Percentiles rank a stretch among this genome's conserved stretches.
phyloP scores from a whole-genome alignment of 2,888 invertebrate genomes.

The Stramonita haemastoma region DNA sequence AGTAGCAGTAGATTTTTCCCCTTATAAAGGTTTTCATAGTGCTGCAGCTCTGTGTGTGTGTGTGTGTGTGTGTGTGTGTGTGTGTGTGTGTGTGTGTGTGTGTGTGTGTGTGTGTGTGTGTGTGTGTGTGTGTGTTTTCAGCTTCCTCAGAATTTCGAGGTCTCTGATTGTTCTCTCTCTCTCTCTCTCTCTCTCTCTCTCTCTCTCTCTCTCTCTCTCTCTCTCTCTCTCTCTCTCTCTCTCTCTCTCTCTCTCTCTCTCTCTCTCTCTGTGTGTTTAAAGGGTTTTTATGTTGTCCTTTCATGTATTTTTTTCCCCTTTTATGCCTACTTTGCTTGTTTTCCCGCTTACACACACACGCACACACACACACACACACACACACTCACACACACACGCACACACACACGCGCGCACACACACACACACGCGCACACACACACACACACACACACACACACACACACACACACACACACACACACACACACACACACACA shows the following conservation, averaged over 20 bases:
- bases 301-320: too few species aligned
- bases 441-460: background rate
- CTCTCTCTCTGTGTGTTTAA: background rate
- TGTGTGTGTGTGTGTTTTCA: background rate
- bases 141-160: background rate
- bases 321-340: too few species aligned
- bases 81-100: background rate
- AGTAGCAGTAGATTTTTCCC: too few species aligned
- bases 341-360: too few species aligned
- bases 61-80: too few species aligned
- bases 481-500: background rate
- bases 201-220: too few species aligned
- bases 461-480: conserved; percentile 7
- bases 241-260: background rate
- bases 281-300: too few species aligned
- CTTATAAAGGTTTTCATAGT: too few species aligned
- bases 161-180: too few species aligned
- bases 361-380: background rate
- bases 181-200: too few species aligned
- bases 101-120: background rate
- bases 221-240: background rate
- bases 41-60: background rate
- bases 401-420: background rate
- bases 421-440: too few species aligned
- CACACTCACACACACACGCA: too few species aligned